Base-by-base conservation (phyloP, 2,888 invertebrate genomes). In the Drosophila fungiperda region DNA sequence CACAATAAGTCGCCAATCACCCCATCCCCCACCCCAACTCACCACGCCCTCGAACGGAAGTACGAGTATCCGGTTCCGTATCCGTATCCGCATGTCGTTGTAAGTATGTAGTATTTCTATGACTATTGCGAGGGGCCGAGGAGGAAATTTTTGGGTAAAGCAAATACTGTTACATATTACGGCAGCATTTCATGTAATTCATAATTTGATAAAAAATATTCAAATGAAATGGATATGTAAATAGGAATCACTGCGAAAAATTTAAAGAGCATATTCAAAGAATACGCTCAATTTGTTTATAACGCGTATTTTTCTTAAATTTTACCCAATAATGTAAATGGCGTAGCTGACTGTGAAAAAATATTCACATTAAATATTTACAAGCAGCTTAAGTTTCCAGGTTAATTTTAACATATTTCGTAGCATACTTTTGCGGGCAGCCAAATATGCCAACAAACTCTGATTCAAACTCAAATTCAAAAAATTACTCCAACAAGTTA, bases 1-100 rank as follows among this genome's bases (percentile, higher is more conserved):
- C 61, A 69, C 75, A 75, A 63, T 70, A 42, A 8, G 45, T 2
- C n/a, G 42, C 38, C 11, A n/a, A 8, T 20, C 48, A 5, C 23
- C 45, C 35, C 15, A 17, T 7, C 6, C 12, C 48, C 3, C 2
- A 11, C 35, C 8, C 53, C 23, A 32, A 65, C 73, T 26, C 26
- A 26, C 5, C 26, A 23, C 45, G 23, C 3, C 23, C 8, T 3
- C 45, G 3, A 45, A 20, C 77, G 77, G 77, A 78, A 71, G 63
- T 67, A 49, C 70, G 54, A 71, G 77, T 71, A 74, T 78, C 77
- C 78, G 78, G 68, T 63, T 69, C 71, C 76, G 76, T 49, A 70
- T 70, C 63, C 52, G 62, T 35, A 60, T 71, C 35, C 15, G 36
- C 40, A 54, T 62, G 35, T 48, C n/a, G 12, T 23, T 26, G 26